Evolutionary conservation across 2,797 vertebrate genomes (phyloP).

Genomic region (Smutsia gigantea): DNA sequence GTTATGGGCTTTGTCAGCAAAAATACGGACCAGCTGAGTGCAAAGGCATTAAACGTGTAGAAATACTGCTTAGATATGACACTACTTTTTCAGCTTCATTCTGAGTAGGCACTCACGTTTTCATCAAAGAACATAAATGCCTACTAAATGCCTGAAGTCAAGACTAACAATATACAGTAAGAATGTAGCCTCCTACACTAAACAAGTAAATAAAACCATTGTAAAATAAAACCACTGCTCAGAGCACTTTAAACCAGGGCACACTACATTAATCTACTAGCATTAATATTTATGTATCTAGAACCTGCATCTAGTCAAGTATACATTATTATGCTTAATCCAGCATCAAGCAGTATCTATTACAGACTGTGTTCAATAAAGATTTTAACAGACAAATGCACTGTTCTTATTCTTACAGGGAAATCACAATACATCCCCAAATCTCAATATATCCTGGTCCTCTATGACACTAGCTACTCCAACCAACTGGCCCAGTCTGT

Average conservation of each 20-base stretch:
- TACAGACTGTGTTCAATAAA: background rate
- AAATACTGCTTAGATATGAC: background rate
- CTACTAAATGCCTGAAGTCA: background rate
- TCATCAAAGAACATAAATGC: conserved; percentile 43
- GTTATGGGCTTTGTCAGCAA: conserved; percentile 28
- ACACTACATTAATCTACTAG: background rate
- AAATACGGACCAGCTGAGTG: background rate
- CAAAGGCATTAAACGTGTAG: background rate
- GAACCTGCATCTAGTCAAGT: background rate
- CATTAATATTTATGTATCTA: background rate
- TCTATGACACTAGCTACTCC: background rate
- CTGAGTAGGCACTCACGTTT: conserved; percentile 38
- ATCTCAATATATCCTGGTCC: background rate
- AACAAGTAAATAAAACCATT: conserved; percentile 34
- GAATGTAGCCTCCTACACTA: background rate
- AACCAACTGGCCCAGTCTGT: background rate
- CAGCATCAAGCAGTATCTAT: background rate
- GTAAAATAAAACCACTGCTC: no score
- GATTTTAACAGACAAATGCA: background rate
- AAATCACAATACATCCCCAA: conserved; percentile 7
- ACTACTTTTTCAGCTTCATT: background rate
- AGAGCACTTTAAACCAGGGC: background rate
- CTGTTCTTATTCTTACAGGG: background rate
- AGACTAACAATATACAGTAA: background rate
- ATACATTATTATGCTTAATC: background rate